Evolutionary conservation across 2,888 invertebrate genomes (phyloP).

Genomic region (Gibbula magus): DNA sequence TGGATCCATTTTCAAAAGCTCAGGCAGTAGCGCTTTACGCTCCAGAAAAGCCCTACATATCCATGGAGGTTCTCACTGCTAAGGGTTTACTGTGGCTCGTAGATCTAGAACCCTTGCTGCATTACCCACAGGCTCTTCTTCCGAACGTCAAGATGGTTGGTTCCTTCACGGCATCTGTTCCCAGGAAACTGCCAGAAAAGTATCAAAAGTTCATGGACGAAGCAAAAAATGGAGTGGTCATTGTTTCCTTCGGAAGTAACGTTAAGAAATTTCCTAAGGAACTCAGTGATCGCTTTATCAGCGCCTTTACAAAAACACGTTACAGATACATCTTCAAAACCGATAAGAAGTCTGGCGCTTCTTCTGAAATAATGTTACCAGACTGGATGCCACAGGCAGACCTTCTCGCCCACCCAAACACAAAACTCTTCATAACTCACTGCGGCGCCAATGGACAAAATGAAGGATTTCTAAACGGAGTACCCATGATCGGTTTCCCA

Average conservation of each 20-base stretch:
- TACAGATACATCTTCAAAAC: constrained; percentile 35
- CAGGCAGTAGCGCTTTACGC: constrained; percentile 38
- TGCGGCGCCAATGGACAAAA: constrained; percentile 56
- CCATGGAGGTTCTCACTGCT: constrained; percentile 29
- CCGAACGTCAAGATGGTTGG: constrained; percentile 48
- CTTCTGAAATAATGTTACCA: constrained; percentile 30
- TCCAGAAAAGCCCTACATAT: constrained; percentile 38
- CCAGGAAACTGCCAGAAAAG: constrained; percentile 34
- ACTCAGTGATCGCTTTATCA: constrained; percentile 32
- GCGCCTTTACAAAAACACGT: constrained; percentile 39
- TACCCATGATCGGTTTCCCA: constrained; percentile 57
- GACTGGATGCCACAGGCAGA: constrained; percentile 60
- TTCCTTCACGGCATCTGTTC: constrained; percentile 32
- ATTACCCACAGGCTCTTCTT: constrained; percentile 39
- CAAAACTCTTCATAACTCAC: constrained; percentile 56
- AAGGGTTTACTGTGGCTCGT: constrained; percentile 41
- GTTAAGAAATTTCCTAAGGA: constrained; percentile 32
- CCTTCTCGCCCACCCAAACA: constrained; percentile 50
- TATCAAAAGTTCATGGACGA: constrained; percentile 41
- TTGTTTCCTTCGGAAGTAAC: constrained; percentile 53
- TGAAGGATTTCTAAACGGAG: constrained; percentile 58
- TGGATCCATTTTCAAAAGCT: constrained; percentile 32
- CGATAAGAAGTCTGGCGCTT: constrained; percentile 21
- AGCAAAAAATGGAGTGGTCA: constrained; percentile 45
- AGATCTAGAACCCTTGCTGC: constrained; percentile 44